Base-by-base conservation (phyloP, 2,113 vertebrate species). In the Rhea pennata region DNA sequence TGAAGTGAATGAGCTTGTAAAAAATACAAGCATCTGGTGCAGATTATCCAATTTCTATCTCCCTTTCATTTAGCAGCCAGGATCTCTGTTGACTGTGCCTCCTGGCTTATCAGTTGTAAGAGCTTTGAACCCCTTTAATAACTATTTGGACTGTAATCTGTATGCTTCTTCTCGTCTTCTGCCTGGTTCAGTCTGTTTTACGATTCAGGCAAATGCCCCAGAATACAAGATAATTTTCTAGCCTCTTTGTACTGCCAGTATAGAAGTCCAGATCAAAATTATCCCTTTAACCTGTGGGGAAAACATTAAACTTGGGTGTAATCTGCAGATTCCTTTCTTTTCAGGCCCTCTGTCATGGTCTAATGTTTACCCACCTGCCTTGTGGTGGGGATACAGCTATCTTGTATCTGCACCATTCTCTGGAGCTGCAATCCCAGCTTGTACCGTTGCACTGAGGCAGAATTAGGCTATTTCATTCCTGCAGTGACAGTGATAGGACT, bases 1-100 rank as follows among this genome's bases (percentile, higher is more conserved):
- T 87, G 51, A 39, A 93, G 71, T 64, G 46, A 93, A 78, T 59
- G 71, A 80, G 90, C 56, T 42, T 70, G 27, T 76, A 19, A 87
- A 96, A 96, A 86, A 21, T 3, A 39, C 40, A 50, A 82, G 87
- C 96, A 96, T 91, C 96, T 95, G 97, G 53, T 87, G 44, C 70
- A 88, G 93, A 97, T 96, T 94, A 96, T 93, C 92, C 84, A 46
- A 40, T 91, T 95, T 88, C 81, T 69, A 59, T 73, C 78, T 48
- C 44, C 23, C 69, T 93, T 81, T 92, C 87, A 88, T 73, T 86
- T 67, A 59, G 56, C 92, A 84, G 62, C 84, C 70, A 44, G 42
- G 51, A 64, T 84, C 51, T 75, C 76, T 2, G 0, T 33, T 4
- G 0, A 29, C 85, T 29, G 29, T 31, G 23, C 69, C 82, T 87